These are phyloP conservation scores for Rhinogobius similis DNA, from an alignment of 2,113 vertebrate genomes.

Conservation along the genomic window DNA sequence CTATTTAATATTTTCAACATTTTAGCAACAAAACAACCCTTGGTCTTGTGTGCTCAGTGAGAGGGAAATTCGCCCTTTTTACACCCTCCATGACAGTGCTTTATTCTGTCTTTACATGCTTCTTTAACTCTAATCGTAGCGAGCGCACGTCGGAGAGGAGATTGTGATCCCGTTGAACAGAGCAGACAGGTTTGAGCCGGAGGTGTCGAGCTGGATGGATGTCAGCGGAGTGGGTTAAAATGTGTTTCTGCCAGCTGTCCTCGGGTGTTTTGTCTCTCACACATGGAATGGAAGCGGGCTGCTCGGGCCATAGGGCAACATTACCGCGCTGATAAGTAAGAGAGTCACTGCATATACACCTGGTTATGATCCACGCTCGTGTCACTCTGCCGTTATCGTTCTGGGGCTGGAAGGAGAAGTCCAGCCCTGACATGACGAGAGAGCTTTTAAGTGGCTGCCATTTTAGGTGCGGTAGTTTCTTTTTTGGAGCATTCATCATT, in stretches of 20 bases:
- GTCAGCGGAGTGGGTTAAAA: conserved; percentile 62
- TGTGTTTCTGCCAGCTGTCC: conserved; percentile 63
- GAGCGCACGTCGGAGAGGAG: conserved; percentile 11
- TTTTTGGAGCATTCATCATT: too few species aligned
- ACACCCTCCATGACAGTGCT: background rate
- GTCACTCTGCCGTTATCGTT: background rate
- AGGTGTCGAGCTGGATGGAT: conserved; percentile 63
- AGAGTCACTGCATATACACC: conserved; percentile 50
- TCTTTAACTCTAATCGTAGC: background rate
- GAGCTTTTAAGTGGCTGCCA: background rate
- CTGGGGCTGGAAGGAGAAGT: background rate
- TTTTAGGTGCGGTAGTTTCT: too few species aligned
- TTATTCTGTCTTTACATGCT: background rate
- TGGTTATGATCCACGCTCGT: conserved; percentile 44
- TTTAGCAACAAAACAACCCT: background rate
- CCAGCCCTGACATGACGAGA: background rate
- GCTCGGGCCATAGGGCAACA: conserved; percentile 61
- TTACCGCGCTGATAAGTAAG: conserved; percentile 47
- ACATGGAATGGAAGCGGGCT: conserved; percentile 44
- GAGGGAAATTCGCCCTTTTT: background rate
- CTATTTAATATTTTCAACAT: background rate
- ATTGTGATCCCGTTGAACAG: conserved; percentile 57
- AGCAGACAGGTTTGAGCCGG: conserved; percentile 63
- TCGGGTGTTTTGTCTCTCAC: conserved; percentile 58
- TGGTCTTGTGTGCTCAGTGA: background rate